Evolutionary conservation across 2,797 vertebrate genomes (phyloP).

Genomic region (Prunella strophiata): DNA sequence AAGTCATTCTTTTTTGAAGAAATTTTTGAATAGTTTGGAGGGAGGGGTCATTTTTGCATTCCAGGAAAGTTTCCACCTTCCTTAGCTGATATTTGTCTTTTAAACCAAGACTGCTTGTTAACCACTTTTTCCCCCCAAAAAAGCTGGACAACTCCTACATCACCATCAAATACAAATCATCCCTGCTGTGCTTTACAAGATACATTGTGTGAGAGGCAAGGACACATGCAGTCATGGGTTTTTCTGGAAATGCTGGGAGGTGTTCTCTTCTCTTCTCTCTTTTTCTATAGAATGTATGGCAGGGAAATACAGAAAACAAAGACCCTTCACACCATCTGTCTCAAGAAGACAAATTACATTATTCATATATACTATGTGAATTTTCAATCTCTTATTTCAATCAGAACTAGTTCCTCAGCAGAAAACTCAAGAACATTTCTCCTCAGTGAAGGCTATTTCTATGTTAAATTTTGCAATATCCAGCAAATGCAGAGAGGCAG

Average conservation of each 20-base stretch:
- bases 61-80: background rate
- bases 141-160: background rate
- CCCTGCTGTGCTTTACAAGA: background rate
- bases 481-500: background rate
- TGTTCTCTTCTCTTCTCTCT: background rate
- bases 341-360: slow-evolving; percentile 2
- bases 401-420: background rate
- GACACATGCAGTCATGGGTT: background rate
- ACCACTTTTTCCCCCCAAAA: background rate
- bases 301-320: background rate
- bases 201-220: background rate
- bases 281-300: background rate
- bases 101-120: background rate
- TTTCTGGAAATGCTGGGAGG: background rate
- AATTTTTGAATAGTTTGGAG: background rate
- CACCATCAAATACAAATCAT: background rate
- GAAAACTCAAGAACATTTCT: background rate
- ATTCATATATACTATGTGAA: background rate
- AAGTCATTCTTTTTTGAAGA: background rate
- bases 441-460: background rate
- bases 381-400: slow-evolving; percentile 25
- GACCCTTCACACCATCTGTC: background rate
- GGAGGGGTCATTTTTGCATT: background rate
- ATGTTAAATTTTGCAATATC: background rate
- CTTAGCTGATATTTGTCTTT: background rate